Evolutionary conservation across 2,888 invertebrate genomes (phyloP).

Genomic region (Linnaemya vulpina): DNA sequence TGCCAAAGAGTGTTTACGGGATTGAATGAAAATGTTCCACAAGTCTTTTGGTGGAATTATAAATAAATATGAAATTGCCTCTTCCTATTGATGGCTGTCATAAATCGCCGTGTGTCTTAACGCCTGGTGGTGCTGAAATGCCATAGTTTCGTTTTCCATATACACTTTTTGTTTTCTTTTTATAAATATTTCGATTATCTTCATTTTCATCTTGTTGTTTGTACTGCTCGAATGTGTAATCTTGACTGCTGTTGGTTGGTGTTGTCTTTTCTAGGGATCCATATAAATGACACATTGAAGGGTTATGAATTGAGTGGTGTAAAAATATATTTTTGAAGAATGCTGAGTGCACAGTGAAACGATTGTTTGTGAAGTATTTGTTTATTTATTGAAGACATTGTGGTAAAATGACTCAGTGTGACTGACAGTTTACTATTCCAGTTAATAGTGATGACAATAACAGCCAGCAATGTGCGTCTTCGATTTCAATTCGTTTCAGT

Average conservation of each 20-base stretch:
- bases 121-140: constrained; percentile 62
- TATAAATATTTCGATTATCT: constrained; percentile 17
- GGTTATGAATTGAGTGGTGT: constrained; percentile 58
- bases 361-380: constrained; percentile 63
- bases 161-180: constrained; percentile 7
- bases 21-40: constrained; percentile 11
- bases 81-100: constrained; percentile 73
- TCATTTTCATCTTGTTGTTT: constrained; percentile 2
- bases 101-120: constrained; percentile 72
- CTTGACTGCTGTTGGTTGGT: constrained; percentile 3
- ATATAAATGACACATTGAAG: constrained; percentile 67
- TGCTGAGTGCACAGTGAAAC: constrained; percentile 18
- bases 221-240: not conserved
- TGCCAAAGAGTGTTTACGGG: not conserved
- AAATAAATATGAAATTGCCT: constrained; percentile 66
- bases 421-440: constrained; percentile 52
- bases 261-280: constrained; percentile 49
- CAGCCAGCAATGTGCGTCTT: constrained; percentile 53
- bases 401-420: constrained; percentile 54
- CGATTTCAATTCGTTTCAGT: constrained; percentile 42
- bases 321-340: constrained; percentile 34
- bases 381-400: constrained; percentile 68
- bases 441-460: constrained; percentile 69
- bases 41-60: constrained; percentile 47
- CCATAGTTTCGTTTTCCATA: constrained; percentile 45